Conservation (phyloP, 2,888 invertebrate species). For the Osmoderma eremita region DNA sequence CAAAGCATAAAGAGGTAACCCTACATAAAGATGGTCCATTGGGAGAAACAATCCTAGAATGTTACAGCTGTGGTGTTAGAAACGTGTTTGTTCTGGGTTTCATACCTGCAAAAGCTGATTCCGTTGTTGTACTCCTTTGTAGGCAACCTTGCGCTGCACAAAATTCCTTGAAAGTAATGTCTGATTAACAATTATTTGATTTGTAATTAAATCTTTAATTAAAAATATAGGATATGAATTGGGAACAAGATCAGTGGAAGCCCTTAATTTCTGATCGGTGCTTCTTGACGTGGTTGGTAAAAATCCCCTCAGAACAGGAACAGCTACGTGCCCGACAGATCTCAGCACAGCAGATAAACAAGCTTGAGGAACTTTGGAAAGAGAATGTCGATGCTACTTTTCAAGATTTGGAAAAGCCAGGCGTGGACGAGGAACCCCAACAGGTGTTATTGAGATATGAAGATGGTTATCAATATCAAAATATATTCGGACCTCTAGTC, state of each 20-base stretch:
- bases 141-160: conserved; percentile 98
- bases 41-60: conserved; percentile 97
- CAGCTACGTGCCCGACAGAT: conserved; percentile 96
- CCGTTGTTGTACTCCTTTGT: conserved; percentile 96
- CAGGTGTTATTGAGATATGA: conserved; percentile 85
- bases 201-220: conserved; percentile 6
- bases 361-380: conserved; percentile 98
- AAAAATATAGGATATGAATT: conserved; percentile 85
- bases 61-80: conserved; percentile 97
- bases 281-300: conserved; percentile 96
- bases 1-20: conserved; percentile 99
- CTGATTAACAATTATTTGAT: background rate
- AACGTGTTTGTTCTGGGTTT: conserved; percentile 99
- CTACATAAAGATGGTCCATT: conserved; percentile 97
- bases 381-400: conserved; percentile 98
- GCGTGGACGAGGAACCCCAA: conserved; percentile 97
- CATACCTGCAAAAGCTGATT: conserved; percentile 98
- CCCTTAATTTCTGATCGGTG: conserved; percentile 96
- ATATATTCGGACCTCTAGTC: conserved; percentile 96
- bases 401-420: conserved; percentile 97
- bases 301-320: conserved; percentile 97
- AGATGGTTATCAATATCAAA: conserved; percentile 99
- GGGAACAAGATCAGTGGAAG: conserved; percentile 99
- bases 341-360: conserved; percentile 96
- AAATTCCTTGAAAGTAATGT: conserved; percentile 81